phyloP scores from a whole-genome alignment of 2,113 vertebrate species.

The Xenopus borealis region DNA sequence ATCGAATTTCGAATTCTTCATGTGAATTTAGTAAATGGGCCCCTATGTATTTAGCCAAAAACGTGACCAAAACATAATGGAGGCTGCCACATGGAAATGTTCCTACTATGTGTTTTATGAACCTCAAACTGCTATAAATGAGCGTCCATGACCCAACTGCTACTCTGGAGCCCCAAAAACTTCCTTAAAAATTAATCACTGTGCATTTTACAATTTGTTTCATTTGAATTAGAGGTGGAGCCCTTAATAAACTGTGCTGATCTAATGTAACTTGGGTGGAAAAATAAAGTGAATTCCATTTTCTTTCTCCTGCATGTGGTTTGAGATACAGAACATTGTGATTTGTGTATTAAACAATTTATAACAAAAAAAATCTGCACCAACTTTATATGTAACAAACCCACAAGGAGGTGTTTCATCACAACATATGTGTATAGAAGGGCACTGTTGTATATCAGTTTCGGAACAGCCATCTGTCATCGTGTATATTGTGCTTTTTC shows the following conservation, averaged over 20 bases:
- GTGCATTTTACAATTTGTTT: conserved; percentile 67
- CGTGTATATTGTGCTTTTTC: conserved; percentile 60
- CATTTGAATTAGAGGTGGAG: conserved; percentile 48
- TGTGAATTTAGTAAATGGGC: too few relatives aligned
- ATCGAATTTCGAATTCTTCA: too few relatives aligned
- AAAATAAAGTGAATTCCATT: conserved; percentile 57
- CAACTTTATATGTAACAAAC: conserved; percentile 63
- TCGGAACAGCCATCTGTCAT: conserved; percentile 64
- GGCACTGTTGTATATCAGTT: conserved; percentile 63
- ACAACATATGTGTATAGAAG: conserved; percentile 57
- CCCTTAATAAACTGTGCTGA: conserved; percentile 62
- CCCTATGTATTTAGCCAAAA: too few relatives aligned
- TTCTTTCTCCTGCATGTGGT: conserved; percentile 75
- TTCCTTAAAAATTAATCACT: conserved; percentile 64
- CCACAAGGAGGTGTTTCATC: conserved; percentile 62
- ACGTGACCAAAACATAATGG: neutral
- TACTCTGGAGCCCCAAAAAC: conserved; percentile 46
- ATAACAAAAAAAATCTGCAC: conserved; percentile 49
- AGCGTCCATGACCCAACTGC: conserved; percentile 23
- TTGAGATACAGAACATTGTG: conserved; percentile 66
- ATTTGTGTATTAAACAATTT: conserved; percentile 57
- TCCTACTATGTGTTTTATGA: conserved; percentile 52
- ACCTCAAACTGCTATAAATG: conserved; percentile 29
- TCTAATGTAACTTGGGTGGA: conserved; percentile 60
- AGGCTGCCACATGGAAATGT: conserved; percentile 31